phyloP scores from a whole-genome alignment of 2,113 vertebrate species.

The Solea solea region DNA sequence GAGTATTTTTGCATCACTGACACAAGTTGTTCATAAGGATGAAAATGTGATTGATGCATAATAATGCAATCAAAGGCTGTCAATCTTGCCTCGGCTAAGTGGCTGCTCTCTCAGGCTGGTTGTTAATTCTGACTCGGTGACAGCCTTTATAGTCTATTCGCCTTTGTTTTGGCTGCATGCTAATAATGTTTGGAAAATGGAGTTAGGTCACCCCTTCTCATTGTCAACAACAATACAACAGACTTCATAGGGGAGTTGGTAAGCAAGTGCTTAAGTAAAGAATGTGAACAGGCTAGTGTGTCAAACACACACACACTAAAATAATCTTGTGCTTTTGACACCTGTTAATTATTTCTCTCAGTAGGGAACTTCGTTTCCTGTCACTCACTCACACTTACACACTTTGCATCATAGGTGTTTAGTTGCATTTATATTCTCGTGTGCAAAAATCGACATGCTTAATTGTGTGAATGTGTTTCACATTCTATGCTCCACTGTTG shows the following conservation, averaged over 20 bases:
- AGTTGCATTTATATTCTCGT: conserved; percentile 23
- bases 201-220: conserved; percentile 49
- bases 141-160: conserved; percentile 57
- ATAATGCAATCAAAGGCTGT: conserved; percentile 73
- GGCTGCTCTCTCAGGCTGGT: conserved; percentile 44
- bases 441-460: too few species aligned
- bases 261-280: conserved; percentile 10
- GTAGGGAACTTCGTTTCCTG: conserved; percentile 46
- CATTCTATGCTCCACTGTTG: too few species aligned
- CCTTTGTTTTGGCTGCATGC: conserved; percentile 58
- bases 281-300: background rate
- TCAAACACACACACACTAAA: conserved; percentile 18
- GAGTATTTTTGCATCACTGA: conserved; percentile 14
- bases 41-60: conserved; percentile 64
- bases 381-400: conserved; percentile 23
- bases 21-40: conserved; percentile 32
- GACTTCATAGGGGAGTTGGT: conserved; percentile 21
- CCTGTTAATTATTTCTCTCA: conserved; percentile 75
- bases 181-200: conserved; percentile 55
- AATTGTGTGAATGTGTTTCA: too few species aligned
- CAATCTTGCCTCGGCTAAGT: conserved; percentile 52
- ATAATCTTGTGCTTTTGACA: conserved; percentile 58
- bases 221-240: conserved; percentile 31
- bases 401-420: conserved; percentile 44
- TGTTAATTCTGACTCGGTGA: conserved; percentile 62